Evolutionary conservation across 2,888 invertebrate species (phyloP).

Genomic region (Plemyria rubiginata): DNA sequence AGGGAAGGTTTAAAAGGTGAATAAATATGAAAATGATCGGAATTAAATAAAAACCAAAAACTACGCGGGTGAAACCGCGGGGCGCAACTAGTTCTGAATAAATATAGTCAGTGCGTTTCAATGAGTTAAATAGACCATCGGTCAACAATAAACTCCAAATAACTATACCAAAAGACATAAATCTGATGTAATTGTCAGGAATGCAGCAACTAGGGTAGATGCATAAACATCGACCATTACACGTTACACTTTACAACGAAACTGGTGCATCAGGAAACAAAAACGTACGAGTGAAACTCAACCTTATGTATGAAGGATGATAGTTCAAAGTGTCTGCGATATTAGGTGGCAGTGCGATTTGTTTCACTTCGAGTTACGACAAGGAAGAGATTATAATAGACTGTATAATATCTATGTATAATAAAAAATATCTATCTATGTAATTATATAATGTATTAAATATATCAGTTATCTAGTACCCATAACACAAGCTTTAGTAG

Average conservation of each 20-base stretch:
- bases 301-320: slow-evolving; percentile 1
- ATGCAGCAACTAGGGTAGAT: slow-evolving; percentile 18
- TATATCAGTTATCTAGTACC: too few relatives aligned
- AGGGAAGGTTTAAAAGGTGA: too few relatives aligned
- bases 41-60: too few relatives aligned
- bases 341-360: not conserved
- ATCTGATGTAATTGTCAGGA: slow-evolving; percentile 12
- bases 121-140: not conserved
- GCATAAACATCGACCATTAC: slow-evolving; percentile 15
- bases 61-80: too few relatives aligned
- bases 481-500: too few relatives aligned
- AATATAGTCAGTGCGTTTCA: not conserved
- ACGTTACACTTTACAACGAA: slow-evolving; percentile 11
- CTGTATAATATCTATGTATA: too few relatives aligned
- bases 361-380: slow-evolving; percentile 4
- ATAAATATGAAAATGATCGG: too few relatives aligned
- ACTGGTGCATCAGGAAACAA: slow-evolving; percentile 30
- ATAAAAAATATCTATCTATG: too few relatives aligned
- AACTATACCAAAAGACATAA: slow-evolving; percentile 30
- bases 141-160: not conserved
- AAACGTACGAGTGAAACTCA: not conserved
- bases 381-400: slow-evolving; percentile 11
- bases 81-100: too few relatives aligned
- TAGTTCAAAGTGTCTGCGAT: not conserved
- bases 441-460: too few relatives aligned